Percentiles rank a stretch among this genome's conserved stretches.
Evolutionary conservation across 2,797 vertebrate genomes (phyloP).

Genomic region (Platyrinchus mystaceus): DNA sequence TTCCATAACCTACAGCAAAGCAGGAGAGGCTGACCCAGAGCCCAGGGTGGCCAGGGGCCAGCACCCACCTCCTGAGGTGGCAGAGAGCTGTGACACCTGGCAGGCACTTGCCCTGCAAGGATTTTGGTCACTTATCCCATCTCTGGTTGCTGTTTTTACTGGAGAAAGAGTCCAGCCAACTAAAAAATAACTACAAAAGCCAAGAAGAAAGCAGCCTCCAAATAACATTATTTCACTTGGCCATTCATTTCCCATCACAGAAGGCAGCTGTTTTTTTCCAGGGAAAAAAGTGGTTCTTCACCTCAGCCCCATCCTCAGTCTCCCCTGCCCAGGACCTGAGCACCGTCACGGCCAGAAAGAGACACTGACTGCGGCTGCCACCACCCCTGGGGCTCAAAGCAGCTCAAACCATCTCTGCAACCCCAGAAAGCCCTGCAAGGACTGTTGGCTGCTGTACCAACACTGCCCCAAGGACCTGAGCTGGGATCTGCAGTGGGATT

Average conservation of each 20-base stretch:
- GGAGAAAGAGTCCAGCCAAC: background rate
- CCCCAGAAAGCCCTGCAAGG: background rate
- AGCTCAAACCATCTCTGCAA: background rate
- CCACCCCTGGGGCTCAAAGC: background rate
- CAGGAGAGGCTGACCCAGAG: background rate
- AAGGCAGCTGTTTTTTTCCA: background rate
- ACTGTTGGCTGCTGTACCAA: background rate
- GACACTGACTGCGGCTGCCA: background rate
- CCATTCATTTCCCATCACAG: background rate
- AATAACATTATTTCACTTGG: background rate
- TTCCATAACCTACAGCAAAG: slow-evolving; percentile 37
- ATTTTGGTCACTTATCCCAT: background rate
- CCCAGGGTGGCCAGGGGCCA: background rate
- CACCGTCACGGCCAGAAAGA: background rate
- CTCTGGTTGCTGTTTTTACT: background rate
- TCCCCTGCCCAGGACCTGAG: background rate
- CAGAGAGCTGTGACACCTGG: background rate
- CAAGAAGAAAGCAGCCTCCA: background rate
- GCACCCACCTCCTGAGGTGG: background rate
- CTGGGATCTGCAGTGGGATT: background rate
- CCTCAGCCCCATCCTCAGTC: background rate
- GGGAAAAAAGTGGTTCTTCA: background rate
- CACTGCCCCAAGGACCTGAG: background rate
- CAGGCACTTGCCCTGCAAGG: background rate
- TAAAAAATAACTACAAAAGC: background rate